A percentile compares a stretch with the other conserved stretches of the same genome.
These are phyloP conservation scores for Melanophora roralis DNA, from an alignment of 2,888 invertebrate genomes.

Conservation along the genomic window DNA sequence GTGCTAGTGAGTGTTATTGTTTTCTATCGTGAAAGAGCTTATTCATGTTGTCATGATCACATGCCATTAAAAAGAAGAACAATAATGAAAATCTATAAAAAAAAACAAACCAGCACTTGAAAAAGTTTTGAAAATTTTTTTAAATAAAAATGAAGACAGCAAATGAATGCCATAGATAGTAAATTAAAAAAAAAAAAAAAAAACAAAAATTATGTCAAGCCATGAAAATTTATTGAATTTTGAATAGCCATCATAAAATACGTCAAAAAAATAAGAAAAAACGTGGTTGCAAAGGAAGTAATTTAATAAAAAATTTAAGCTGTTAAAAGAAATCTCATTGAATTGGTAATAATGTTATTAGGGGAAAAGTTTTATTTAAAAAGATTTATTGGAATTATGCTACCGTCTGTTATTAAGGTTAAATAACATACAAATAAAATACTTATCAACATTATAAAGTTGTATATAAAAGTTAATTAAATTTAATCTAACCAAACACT, in stretches of 20 bases:
- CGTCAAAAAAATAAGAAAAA: background rate
- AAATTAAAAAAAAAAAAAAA: conserved; percentile 1
- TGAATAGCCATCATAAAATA: background rate
- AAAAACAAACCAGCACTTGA: background rate
- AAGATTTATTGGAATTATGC: no score
- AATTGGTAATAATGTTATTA: no score
- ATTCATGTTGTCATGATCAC: conserved; percentile 1
- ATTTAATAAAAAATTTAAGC: background rate
- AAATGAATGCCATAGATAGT: background rate
- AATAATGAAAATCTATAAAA: conserved; percentile 6
- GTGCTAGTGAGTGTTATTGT: no score
- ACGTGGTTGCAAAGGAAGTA: background rate
- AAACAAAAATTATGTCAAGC: conserved; percentile 16
- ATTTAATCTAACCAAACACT: no score
- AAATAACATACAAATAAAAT: no score
- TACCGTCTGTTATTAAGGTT: no score
- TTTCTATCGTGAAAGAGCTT: no score
- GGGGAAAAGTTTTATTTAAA: no score
- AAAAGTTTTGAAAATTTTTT: background rate
- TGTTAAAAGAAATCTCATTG: no score
- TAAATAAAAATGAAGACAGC: no score
- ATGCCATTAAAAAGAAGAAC: background rate
- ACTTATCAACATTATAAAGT: no score
- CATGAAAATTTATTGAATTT: conserved; percentile 15
- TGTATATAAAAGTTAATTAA: no score